Conservation (phyloP, 2,797 vertebrate genomes). For the Sciurus vulgaris region DNA sequence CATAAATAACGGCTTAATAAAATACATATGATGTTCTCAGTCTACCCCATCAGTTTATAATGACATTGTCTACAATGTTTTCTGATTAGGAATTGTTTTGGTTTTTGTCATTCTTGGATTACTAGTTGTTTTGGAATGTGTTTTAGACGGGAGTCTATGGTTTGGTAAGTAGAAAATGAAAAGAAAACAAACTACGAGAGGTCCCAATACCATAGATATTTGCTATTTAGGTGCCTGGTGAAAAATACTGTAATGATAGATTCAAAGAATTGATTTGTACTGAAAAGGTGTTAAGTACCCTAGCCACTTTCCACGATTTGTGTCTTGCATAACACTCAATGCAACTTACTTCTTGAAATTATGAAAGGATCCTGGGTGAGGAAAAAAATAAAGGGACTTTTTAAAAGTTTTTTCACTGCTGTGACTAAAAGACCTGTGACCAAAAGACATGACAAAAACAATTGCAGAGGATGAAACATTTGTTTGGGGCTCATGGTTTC, state of each 20-base stretch:
- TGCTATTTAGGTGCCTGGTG: neutral
- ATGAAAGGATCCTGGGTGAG: neutral
- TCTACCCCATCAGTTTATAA: neutral
- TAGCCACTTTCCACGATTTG: neutral
- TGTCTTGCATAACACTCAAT: neutral
- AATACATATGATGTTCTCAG: neutral
- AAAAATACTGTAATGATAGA: neutral
- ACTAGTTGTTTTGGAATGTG: neutral
- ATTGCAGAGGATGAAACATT: too few species aligned
- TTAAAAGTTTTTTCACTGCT: too few species aligned
- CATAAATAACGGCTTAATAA: neutral
- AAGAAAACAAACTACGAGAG: neutral
- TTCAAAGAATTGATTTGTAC: neutral
- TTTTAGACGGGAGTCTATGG: neutral
- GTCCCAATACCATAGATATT: neutral
- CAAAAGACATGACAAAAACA: too few species aligned
- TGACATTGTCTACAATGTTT: neutral
- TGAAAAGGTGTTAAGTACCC: neutral
- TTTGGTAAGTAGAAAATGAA: neutral
- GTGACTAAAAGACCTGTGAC: too few species aligned
- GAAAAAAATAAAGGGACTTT: neutral
- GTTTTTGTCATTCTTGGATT: neutral
- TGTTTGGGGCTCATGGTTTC: too few species aligned
- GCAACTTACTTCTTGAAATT: neutral
- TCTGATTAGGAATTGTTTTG: neutral